Base-by-base conservation (phyloP, 2,888 invertebrate genomes). In the Lacanobia wlatinum region DNA sequence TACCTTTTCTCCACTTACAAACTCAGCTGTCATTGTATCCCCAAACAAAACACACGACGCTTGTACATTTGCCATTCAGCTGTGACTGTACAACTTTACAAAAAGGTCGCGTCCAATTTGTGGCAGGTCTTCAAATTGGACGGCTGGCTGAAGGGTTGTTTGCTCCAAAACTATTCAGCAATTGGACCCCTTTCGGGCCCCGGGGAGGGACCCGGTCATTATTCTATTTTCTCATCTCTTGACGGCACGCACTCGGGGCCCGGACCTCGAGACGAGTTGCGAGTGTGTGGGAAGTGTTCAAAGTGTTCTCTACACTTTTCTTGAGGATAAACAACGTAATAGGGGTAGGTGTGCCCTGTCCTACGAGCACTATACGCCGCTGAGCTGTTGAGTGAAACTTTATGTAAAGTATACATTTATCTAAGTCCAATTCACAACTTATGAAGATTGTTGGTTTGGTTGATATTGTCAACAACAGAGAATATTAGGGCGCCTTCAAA, bases 171-270 rank as follows among this genome's bases (percentile, higher is more conserved):
- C 87, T 88, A 88, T 86, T 85, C 86, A 74, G 76, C 81, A 72
- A 86, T 83, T 84, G 84, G 86, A 85, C 64, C 82, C 85, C 87
- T 84, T 70, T 66, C 65, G 68, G 48, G 73, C 74, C 78, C 59
- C 52, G 46, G 74, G 82, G 81, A 81, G 59, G 48, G 55, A 48
- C 56, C 68, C 73, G 71, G 73, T 84, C 84, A 85, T 88, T 88
- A 88, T 87, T 87, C 88, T 88, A 88, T 88, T 88, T 88, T 82
- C 83, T 84, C 75, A 87, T 88, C 87, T 86, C 87, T 87, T 76
- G 80, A 82, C 65, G 77, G 60, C 72, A 73, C 73, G 79, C 79
- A 76, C 83, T 81, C 55, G 76, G 59, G 52, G 59, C 60, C 76
- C 76, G 76, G 63, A 64, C 67, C 58, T 80, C 75, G 76, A 83